Evolutionary conservation across 2,888 invertebrate genomes (phyloP).

Genomic region (Eupithecia vulgata): DNA sequence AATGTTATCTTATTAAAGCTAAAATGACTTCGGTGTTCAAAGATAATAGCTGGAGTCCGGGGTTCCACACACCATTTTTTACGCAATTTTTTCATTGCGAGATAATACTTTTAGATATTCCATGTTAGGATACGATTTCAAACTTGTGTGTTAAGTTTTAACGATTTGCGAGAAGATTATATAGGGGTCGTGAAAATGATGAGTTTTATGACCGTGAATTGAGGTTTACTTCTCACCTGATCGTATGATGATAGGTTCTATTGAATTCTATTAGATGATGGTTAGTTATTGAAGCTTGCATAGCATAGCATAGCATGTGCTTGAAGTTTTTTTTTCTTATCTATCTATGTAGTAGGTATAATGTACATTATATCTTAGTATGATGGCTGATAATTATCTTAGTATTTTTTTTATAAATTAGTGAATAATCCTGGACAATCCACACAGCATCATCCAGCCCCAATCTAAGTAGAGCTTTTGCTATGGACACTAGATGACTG

Average conservation of each 20-base stretch:
- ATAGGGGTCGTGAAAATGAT: conserved; percentile 16
- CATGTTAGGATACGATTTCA: conserved; percentile 74
- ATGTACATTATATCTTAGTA: too few species aligned
- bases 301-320: neutral
- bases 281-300: too few species aligned
- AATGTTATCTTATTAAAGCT: conserved; percentile 84
- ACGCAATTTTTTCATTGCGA: conserved; percentile 62
- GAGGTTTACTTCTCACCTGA: conserved; percentile 16
- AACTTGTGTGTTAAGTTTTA: conserved; percentile 50
- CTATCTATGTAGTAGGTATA: too few species aligned
- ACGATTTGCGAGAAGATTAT: conserved; percentile 40
- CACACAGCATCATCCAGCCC: too few species aligned
- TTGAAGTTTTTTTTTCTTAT: too few species aligned
- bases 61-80: conserved; percentile 76
- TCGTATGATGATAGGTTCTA: conserved; percentile 1
- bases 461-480: too few species aligned
- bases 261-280: neutral
- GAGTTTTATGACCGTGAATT: conserved; percentile 5
- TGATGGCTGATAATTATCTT: too few species aligned
- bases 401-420: too few species aligned
- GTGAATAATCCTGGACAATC: too few species aligned
- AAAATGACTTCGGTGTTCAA: conserved; percentile 84
- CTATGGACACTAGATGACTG: too few species aligned
- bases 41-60: conserved; percentile 77
- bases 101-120: conserved; percentile 78